Base-by-base conservation (phyloP, 2,888 invertebrate genomes). In the Amiota mariae region DNA sequence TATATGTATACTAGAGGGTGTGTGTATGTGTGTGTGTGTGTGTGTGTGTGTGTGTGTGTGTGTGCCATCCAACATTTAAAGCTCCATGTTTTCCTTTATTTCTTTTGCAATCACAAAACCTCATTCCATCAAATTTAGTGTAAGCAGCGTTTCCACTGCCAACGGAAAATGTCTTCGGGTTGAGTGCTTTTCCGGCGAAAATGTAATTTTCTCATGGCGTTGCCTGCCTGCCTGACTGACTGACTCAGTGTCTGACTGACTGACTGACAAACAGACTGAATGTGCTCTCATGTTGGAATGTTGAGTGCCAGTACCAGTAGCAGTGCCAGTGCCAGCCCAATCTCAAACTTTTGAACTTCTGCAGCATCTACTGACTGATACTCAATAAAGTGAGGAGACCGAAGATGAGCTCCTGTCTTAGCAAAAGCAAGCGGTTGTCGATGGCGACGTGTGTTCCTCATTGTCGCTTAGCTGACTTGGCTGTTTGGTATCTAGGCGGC, bases 121-220 rank as follows among this genome's bases (percentile, higher is more conserved):
- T 49, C 70, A 46, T 18, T 18, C n/a, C 47, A 77, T 72, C 80
- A 72, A n/a, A 8, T 20, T 73, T 74, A 76, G 13, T 12, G 11
- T 63, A 12, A 11, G n/a, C 36, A 54, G 8, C 57, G 83, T 82
- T 81, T 79, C 81, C 78, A 76, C 74, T 80, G 80, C 80, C 80
- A 82, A 82, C 81, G 81, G 86, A 86, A 82, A 78, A 80, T 85
- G 84, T 83, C 82, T 83, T 81, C 81, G 87, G 86, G 85, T 82
- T 81, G 82, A 82, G 82, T 82, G 81, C 85, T 82, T 86, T 86
- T 87, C 86, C 85, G 81, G 84, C 80, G 85, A 83, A 86, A 86
- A 85, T 87, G 85, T 85, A 85, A 87, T 87, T 86, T 87, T 86
- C 85, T 85, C 83, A 81, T 79, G 81, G 84, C 81, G 59, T 36